A percentile compares a stretch with the other conserved stretches of the same genome.
These are phyloP conservation scores for Trematomus bernacchii DNA, from an alignment of 2,797 vertebrate genomes.

Conservation along the genomic window DNA sequence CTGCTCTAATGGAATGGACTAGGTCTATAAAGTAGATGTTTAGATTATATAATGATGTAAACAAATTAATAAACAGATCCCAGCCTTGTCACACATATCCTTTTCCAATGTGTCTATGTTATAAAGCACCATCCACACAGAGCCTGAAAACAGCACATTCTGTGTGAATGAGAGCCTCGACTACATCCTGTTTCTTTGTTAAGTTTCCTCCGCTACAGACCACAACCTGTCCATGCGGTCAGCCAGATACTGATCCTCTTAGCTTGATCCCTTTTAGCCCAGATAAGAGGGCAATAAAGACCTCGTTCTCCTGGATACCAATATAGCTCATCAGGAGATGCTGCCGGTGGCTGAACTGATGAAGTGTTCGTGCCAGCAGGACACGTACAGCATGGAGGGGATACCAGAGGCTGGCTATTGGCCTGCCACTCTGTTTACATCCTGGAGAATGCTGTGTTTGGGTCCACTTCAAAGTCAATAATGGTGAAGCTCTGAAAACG, in stretches of 20 bases:
- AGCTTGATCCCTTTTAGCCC: constrained; percentile 79
- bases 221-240: constrained; percentile 64
- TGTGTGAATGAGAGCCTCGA: constrained; percentile 19
- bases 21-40: neutral
- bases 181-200: constrained; percentile 1
- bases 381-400: constrained; percentile 24
- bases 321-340: constrained; percentile 58
- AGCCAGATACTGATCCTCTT: constrained; percentile 76
- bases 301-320: constrained; percentile 62
- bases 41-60: constrained; percentile 6
- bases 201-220: constrained; percentile 42
- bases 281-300: constrained; percentile 72
- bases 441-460: constrained; percentile 27
- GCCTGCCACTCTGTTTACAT: constrained; percentile 63
- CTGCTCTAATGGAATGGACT: neutral
- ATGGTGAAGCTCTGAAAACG: neutral
- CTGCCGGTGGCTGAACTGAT: constrained; percentile 23
- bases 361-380: constrained; percentile 28
- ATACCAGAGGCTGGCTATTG: constrained; percentile 34
- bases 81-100: neutral
- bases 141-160: constrained; percentile 4
- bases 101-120: neutral
- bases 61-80: neutral
- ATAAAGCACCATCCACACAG: neutral
- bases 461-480: constrained; percentile 10